Base-by-base conservation (phyloP, 2,888 invertebrate genomes). In the Limnephilus marmoratus region DNA sequence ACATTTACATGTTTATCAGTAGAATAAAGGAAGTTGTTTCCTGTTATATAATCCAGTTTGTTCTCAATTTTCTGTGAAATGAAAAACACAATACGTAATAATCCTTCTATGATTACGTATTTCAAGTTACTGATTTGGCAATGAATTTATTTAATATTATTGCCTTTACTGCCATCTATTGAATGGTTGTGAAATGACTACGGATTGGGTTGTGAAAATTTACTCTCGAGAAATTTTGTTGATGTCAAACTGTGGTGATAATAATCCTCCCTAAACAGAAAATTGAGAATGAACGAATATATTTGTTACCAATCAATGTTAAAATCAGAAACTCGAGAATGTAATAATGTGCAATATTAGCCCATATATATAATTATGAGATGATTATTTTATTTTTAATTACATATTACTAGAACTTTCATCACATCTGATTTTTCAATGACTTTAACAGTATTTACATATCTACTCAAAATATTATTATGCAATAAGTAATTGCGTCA, bases 1-100 rank as follows among this genome's bases (percentile, higher is more conserved):
- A n/a, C n/a, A 12, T 18, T 83, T 90, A 82, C 29, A 53, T 83
- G 49, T 90, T 29, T 90, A 90, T 90, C 83, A 34, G 45, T 90
- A 90, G 49, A 34, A 90, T 53, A 34, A 87, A 41, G 12, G 41
- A n/a, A 49, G 11, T 29, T 86, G 11, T 49, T 86, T 86, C 85
- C 29, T 24, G 7, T n/a, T 37, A 18, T 85, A n/a, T n/a, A n/a
- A 29, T 86, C n/a, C 13, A 34, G 53, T 87, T 87, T 31, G n/a
- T 87, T 53, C 87, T 87, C 87, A 87, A 87, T 87, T 87, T 87
- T 53, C 18, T 87, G 87, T 68, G 15, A 87, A 41, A 5, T 12
- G 3, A 49, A 49, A 18, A 18, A 18, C 53, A 53, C 5, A 53
- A 18, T 1, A 53, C 5, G 13, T 53, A 18, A 68, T 68, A 68